Conservation (phyloP, 2,113 vertebrate genomes). For the Atlantisia rogersi region DNA sequence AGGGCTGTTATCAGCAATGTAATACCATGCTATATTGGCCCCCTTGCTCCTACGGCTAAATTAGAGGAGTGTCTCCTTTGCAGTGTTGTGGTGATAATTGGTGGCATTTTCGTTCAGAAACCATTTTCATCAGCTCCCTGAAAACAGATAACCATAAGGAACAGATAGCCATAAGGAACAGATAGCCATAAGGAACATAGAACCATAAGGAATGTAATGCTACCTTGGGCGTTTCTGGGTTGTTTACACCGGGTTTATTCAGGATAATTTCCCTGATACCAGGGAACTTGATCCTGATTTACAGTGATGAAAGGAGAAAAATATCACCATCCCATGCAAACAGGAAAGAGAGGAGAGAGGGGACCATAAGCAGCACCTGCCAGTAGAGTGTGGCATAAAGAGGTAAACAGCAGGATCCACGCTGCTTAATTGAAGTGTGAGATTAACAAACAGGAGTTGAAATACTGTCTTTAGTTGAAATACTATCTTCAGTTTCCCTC, state of each 20-base stretch:
- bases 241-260: background rate
- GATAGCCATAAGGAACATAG: too few relatives aligned
- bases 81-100: background rate
- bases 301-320: background rate
- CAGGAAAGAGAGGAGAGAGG: background rate
- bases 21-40: background rate
- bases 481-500: background rate
- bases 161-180: too few relatives aligned
- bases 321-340: background rate
- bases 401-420: background rate
- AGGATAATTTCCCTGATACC: background rate
- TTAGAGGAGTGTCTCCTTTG: background rate
- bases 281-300: background rate
- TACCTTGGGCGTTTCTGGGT: background rate
- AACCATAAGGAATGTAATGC: background rate
- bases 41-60: background rate
- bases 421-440: background rate
- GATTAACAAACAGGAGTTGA: background rate
- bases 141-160: background rate
- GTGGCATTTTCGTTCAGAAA: background rate
- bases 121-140: background rate
- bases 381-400: background rate
- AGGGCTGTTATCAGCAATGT: background rate
- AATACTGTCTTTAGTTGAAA: background rate
- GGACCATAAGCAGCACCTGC: background rate